Conservation (phyloP, 1,140 invertebrate species). For the Hesperophylax magnus region DNA sequence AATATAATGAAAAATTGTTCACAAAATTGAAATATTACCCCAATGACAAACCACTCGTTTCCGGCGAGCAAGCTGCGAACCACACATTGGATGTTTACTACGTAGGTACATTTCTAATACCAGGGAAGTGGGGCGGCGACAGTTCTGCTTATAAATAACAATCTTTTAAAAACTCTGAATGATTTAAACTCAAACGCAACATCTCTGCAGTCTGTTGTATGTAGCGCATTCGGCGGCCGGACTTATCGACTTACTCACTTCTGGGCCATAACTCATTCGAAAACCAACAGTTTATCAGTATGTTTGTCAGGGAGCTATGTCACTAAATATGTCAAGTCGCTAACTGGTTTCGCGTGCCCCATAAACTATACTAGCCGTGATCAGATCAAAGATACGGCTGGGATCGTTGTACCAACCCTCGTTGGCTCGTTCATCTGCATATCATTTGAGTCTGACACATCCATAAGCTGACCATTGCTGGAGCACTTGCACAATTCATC, state of each 20-base stretch:
- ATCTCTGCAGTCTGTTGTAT: not conserved
- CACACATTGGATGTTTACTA: not conserved
- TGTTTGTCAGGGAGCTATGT: constrained; percentile 39
- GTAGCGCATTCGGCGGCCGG: constrained; percentile 29
- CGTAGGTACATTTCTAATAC: not conserved
- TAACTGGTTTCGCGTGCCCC: constrained; percentile 46
- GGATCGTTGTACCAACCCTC: not conserved
- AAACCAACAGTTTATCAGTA: constrained; percentile 50
- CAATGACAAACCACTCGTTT: constrained; percentile 25
- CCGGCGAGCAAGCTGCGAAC: not conserved
- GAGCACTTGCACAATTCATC: too few relatives aligned
- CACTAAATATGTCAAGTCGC: constrained; percentile 45
- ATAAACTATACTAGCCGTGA: constrained; percentile 39
- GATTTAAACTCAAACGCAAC: constrained; percentile 15
- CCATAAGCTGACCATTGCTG: too few relatives aligned
- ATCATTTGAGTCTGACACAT: not conserved
- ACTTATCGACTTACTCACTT: constrained; percentile 4
- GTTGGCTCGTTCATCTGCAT: not conserved
- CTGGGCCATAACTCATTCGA: constrained; percentile 41
- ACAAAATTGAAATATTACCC: constrained; percentile 16
- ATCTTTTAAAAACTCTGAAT: constrained; percentile 31
- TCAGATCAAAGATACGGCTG: not conserved
- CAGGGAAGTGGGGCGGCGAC: not conserved
- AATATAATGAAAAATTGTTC: constrained; percentile 3
- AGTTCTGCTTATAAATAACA: constrained; percentile 40